These are phyloP conservation scores for Alosa sapidissima DNA, from an alignment of 2,797 vertebrate genomes.

Conservation along the genomic window DNA sequence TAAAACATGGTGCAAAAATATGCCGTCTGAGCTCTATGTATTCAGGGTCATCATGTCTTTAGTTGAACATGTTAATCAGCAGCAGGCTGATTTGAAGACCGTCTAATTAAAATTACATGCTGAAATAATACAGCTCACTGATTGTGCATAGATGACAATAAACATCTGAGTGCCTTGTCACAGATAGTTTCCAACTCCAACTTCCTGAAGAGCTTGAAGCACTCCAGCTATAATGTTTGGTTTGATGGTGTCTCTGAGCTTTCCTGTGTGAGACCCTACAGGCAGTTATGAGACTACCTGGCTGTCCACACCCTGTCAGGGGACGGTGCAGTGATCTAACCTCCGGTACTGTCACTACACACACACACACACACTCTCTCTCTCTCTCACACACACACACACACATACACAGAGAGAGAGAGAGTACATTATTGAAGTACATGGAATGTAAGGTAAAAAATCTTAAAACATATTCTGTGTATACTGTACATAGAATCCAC, in stretches of 20 bases:
- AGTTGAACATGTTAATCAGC: neutral
- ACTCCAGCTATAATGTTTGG: neutral
- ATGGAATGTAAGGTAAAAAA: neutral
- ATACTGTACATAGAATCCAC: conserved; percentile 3
- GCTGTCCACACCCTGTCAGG: conserved; percentile 47
- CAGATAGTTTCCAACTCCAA: neutral
- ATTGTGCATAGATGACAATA: neutral
- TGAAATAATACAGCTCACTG: neutral
- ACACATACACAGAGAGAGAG: neutral
- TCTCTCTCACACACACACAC: conserved; percentile 11
- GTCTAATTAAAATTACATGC: neutral
- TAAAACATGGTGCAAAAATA: neutral
- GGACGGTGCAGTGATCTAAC: conserved; percentile 7
- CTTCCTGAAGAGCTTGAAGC: neutral
- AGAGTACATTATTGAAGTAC: neutral
- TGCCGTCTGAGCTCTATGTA: neutral
- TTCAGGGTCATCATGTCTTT: neutral
- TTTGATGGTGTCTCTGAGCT: neutral
- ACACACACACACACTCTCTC: neutral
- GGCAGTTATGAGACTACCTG: neutral
- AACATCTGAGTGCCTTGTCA: neutral
- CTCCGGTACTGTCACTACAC: conserved; percentile 21
- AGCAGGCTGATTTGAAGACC: neutral
- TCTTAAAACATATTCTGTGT: neutral
- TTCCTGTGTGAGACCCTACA: neutral